These are phyloP conservation scores for Oreochromis aureus DNA, from an alignment of 2,113 vertebrate species.

Conservation along the genomic window DNA sequence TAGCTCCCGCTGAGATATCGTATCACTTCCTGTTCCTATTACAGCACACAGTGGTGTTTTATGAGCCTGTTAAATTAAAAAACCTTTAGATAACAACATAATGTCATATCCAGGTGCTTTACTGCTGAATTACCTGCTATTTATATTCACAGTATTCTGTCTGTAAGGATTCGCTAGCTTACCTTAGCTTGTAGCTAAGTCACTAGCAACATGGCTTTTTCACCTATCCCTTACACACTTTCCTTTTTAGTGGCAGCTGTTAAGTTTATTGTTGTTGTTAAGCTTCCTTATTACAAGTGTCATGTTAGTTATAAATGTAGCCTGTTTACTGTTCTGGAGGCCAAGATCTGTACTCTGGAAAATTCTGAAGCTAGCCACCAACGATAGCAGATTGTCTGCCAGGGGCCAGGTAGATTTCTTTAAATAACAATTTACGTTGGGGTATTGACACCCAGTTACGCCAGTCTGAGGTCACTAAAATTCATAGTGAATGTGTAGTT, in stretches of 20 bases:
- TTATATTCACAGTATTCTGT: neutral
- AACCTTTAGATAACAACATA: neutral
- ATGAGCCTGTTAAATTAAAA: neutral
- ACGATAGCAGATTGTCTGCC: neutral
- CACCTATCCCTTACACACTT: neutral
- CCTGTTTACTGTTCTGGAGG: neutral
- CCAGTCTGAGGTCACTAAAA: neutral
- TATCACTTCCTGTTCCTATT: neutral
- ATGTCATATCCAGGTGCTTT: neutral
- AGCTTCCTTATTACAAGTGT: neutral
- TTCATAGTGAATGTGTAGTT: neutral
- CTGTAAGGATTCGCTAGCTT: neutral
- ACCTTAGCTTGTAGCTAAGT: neutral
- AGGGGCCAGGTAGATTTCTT: neutral
- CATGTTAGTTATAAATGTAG: neutral
- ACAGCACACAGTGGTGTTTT: accelerated
- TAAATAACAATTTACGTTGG: neutral
- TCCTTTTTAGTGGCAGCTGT: neutral
- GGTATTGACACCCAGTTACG: neutral
- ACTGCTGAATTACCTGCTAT: neutral
- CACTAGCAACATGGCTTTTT: neutral
- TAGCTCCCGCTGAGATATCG: neutral
- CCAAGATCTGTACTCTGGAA: neutral
- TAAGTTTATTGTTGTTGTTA: neutral
- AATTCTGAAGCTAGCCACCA: neutral